Evolutionary conservation across 1,140 invertebrate genomes (phyloP).

Genomic region (Dendrolimus kikuchii): DNA sequence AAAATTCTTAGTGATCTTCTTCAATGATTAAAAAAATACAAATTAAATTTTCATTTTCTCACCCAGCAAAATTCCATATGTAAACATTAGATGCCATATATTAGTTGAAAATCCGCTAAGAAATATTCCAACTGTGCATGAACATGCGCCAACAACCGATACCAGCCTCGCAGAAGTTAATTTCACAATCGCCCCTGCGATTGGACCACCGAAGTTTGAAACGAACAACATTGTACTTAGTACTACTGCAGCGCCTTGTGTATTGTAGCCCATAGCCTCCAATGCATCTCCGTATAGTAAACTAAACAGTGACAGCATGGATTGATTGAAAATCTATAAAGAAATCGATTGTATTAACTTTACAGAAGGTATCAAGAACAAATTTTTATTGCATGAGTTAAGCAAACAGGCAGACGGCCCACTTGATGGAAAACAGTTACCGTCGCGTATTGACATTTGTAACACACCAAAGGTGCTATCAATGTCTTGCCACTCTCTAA

Average conservation of each 20-base stretch:
- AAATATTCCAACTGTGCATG: slow-evolving; percentile 76
- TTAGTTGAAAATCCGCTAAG: slow-evolving; percentile 75
- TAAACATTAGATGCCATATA: slow-evolving; percentile 76
- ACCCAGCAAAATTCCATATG: slow-evolving; percentile 80
- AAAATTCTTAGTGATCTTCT: no score
- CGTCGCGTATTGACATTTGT: no score
- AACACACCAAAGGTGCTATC: no score
- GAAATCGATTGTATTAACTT: slow-evolving; percentile 5
- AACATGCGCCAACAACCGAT: slow-evolving; percentile 73
- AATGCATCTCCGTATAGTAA: slow-evolving; percentile 79
- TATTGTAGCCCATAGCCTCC: slow-evolving; percentile 75
- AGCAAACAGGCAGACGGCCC: no score
- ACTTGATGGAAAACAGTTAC: no score
- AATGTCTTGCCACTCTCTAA: no score
- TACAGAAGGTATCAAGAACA: background rate
- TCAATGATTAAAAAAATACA: no score
- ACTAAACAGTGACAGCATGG: slow-evolving; percentile 81
- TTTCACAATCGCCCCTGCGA: slow-evolving; percentile 78
- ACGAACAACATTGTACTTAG: slow-evolving; percentile 79
- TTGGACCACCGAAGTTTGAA: slow-evolving; percentile 79
- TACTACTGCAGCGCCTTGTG: slow-evolving; percentile 79
- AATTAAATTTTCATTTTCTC: slow-evolving; percentile 14
- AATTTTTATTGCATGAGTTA: no score
- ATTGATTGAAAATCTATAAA: slow-evolving; percentile 80
- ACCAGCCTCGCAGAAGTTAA: slow-evolving; percentile 76